These are phyloP conservation scores for Cheilosia vulpina DNA, from an alignment of 2,888 invertebrate species.

Conservation along the genomic window DNA sequence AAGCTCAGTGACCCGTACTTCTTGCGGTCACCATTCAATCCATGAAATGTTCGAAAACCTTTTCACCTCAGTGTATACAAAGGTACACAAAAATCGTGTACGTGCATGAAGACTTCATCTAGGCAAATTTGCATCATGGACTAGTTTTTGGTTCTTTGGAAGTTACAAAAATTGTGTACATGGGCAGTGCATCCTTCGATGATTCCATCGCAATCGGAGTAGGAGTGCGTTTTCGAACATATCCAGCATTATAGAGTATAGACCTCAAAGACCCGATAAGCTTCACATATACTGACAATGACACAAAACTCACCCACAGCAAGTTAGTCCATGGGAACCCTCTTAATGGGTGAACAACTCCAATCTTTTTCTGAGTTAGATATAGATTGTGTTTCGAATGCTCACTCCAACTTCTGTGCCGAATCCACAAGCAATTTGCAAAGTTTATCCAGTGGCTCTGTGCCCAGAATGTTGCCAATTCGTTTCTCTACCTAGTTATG, in stretches of 20 bases:
- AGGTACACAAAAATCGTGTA: neutral
- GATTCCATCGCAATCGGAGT: neutral
- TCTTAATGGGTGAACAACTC: neutral
- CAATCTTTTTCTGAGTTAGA: neutral
- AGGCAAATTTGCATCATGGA: neutral
- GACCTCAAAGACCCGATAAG: neutral
- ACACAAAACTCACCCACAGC: constrained; percentile 6
- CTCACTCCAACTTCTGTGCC: neutral
- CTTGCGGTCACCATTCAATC: too few relatives aligned
- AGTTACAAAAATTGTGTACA: neutral
- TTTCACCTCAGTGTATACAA: too few relatives aligned
- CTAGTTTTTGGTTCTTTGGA: neutral
- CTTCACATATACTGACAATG: constrained; percentile 2
- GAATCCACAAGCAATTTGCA: constrained; percentile 17
- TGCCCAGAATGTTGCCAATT: constrained; percentile 48
- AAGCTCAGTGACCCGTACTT: too few relatives aligned
- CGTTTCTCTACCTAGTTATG: constrained; percentile 53
- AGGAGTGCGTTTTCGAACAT: neutral
- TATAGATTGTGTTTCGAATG: neutral
- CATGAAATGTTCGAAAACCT: too few relatives aligned
- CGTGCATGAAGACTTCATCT: neutral
- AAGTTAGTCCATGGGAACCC: constrained; percentile 1
- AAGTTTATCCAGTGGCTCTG: constrained; percentile 3
- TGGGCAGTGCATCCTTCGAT: neutral
- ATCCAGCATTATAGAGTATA: neutral